Conservation (phyloP, 2,113 vertebrate genomes). For the Nerophis ophidion region DNA sequence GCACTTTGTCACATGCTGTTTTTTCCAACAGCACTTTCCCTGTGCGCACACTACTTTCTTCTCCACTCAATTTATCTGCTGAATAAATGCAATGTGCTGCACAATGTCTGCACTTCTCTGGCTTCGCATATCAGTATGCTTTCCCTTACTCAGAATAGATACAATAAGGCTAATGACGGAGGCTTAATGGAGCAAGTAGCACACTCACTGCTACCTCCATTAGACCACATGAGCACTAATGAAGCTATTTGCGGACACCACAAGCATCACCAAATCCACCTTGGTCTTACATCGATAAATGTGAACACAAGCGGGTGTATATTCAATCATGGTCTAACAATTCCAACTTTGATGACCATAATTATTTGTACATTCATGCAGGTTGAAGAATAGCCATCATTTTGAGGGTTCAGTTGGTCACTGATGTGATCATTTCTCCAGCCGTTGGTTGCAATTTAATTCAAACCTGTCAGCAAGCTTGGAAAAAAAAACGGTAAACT, state of each 20-base stretch:
- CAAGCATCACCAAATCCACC: not conserved
- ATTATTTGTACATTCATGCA: not conserved
- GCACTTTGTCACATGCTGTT: not conserved
- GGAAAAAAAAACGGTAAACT: not conserved
- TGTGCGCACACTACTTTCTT: not conserved
- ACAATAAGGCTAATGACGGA: not conserved
- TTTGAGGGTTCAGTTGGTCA: not conserved
- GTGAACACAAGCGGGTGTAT: too few relatives aligned
- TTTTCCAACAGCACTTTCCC: not conserved
- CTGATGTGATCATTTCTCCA: not conserved
- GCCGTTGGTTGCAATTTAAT: not conserved
- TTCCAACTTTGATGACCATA: not conserved
- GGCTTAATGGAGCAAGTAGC: not conserved
- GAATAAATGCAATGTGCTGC: not conserved
- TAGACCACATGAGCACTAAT: not conserved
- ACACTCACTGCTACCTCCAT: conserved; percentile 3
- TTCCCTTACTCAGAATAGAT: not conserved
- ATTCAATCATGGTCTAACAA: not conserved
- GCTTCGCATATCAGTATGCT: not conserved
- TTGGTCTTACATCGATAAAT: not conserved
- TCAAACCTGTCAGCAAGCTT: not conserved
- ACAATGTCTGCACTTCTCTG: not conserved
- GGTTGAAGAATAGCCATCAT: not conserved
- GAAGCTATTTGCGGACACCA: not conserved
- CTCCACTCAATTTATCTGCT: not conserved